Conservation (phyloP, 2,113 vertebrate genomes). For the Isurus oxyrinchus region DNA sequence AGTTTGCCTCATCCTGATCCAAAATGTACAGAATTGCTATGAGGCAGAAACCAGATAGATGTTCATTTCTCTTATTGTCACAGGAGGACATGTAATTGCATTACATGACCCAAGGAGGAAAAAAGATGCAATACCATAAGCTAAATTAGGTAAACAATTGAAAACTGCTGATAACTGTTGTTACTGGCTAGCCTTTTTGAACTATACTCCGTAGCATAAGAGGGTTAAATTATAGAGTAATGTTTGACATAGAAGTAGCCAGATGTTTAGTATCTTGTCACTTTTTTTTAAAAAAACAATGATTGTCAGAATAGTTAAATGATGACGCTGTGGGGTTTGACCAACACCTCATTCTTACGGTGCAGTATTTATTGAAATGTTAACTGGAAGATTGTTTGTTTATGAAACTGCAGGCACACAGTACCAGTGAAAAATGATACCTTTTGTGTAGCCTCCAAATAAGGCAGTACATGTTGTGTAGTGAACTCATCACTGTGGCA, state of each 20-base stretch:
- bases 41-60: neutral
- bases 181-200: neutral
- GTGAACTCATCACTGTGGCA: conserved; percentile 59
- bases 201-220: neutral
- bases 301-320: neutral
- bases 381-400: neutral
- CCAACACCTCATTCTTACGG: neutral
- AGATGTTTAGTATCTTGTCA: neutral
- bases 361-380: neutral
- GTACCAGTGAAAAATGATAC: neutral
- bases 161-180: neutral
- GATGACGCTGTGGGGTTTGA: neutral
- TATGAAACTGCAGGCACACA: neutral
- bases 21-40: neutral
- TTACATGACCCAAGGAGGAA: neutral
- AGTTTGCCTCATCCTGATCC: neutral
- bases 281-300: neutral
- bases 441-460: neutral
- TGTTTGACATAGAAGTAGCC: neutral
- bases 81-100: neutral
- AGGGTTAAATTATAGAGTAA: neutral
- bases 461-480: conserved; percentile 28
- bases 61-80: neutral
- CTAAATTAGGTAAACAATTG: neutral
- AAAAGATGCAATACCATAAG: neutral